Conservation (phyloP, 2,113 vertebrate genomes). For the Caretta caretta region DNA sequence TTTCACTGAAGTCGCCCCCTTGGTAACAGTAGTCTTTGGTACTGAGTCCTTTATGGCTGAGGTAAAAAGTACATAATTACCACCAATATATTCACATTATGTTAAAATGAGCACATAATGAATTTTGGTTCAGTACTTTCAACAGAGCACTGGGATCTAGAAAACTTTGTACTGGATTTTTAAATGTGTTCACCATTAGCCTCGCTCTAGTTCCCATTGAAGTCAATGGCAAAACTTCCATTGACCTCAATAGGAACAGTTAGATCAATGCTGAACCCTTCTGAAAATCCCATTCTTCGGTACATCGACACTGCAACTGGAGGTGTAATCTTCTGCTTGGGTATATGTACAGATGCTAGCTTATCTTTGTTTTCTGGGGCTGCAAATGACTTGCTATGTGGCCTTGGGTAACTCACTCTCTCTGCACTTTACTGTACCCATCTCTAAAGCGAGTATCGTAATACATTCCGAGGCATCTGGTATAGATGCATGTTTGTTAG, state of each 20-base stretch:
- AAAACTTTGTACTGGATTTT: not conserved
- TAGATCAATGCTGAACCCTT: not conserved
- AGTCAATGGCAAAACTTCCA: not conserved
- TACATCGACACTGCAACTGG: too few relatives aligned
- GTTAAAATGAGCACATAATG: not conserved
- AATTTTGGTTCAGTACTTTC: not conserved
- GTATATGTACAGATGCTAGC: too few relatives aligned
- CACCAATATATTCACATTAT: too few relatives aligned
- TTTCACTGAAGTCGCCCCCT: too few relatives aligned
- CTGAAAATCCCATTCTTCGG: accelerated
- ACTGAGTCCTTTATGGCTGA: too few relatives aligned
- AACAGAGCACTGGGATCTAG: not conserved
- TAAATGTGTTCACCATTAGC: not conserved
- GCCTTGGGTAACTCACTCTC: not conserved
- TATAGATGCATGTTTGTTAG: not conserved
- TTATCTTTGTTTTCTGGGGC: not conserved
- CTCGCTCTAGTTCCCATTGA: not conserved
- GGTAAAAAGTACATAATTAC: too few relatives aligned
- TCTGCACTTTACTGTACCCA: not conserved
- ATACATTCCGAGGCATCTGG: not conserved
- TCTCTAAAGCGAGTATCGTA: not conserved
- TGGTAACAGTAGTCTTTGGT: too few relatives aligned
- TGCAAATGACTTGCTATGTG: not conserved
- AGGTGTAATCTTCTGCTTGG: too few relatives aligned
- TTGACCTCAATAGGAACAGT: not conserved